Percentiles rank a stretch among this genome's conserved stretches.
phyloP scores from a whole-genome alignment of 2,888 invertebrate species.

The Stratiomys singularior region DNA sequence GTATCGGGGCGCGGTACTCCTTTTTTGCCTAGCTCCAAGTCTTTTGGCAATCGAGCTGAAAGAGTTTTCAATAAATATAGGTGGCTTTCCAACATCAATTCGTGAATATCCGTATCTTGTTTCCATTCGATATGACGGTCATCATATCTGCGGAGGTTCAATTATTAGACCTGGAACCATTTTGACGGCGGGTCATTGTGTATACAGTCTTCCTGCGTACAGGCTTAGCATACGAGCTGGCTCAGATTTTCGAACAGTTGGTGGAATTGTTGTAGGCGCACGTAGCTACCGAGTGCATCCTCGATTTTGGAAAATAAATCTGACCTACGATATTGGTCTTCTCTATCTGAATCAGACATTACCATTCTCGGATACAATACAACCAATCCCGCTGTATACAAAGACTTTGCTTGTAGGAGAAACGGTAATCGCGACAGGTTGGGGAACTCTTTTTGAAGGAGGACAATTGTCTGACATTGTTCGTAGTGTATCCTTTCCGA shows the following conservation, averaged over 20 bases:
- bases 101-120: conserved; percentile 56
- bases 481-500: background rate
- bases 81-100: too few relatives aligned
- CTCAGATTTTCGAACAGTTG: background rate
- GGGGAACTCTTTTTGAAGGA: background rate
- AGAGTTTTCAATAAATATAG: too few relatives aligned
- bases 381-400: conserved; percentile 57
- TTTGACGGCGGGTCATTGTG: conserved; percentile 55
- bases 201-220: background rate
- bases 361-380: conserved; percentile 55
- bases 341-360: conserved; percentile 63
- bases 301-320: background rate
- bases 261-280: background rate
- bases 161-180: conserved; percentile 54
- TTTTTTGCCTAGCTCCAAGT: too few relatives aligned
- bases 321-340: conserved; percentile 68
- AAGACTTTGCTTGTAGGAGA: too few relatives aligned
- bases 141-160: conserved; percentile 51
- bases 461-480: background rate
- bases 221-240: conserved; percentile 25
- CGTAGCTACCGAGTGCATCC: background rate
- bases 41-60: too few relatives aligned
- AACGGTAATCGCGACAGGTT: background rate
- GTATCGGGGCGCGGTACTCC: too few relatives aligned
- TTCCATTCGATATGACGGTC: background rate